Evolutionary conservation across 1,140 invertebrate species (phyloP).

Genomic region (Drosophila teissieri): DNA sequence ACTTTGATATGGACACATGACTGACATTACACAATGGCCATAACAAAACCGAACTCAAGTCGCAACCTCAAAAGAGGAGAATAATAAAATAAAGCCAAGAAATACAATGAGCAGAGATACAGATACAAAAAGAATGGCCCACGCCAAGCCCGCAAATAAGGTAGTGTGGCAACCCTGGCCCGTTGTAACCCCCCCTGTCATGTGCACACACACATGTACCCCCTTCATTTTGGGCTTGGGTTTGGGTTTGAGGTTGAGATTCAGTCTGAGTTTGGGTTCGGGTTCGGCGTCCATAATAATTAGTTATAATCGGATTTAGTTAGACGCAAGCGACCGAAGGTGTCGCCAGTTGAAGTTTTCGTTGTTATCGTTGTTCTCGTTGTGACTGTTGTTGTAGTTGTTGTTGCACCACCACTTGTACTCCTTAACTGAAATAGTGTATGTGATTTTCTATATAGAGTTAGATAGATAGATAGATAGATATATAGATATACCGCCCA

Average conservation of each 20-base stretch:
- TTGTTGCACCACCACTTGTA: constrained; percentile 8
- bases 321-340: constrained; percentile 52
- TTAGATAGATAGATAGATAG: background rate
- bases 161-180: constrained; percentile 22
- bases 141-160: constrained; percentile 53
- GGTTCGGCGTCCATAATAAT: constrained; percentile 71
- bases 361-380: constrained; percentile 7
- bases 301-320: constrained; percentile 82
- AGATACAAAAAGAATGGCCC: constrained; percentile 43
- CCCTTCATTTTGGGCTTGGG: background rate
- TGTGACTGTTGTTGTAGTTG: constrained; percentile 11
- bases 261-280: background rate
- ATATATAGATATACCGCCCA: background rate
- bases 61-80: constrained; percentile 22
- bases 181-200: background rate
- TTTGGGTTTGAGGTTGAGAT: too few relatives aligned
- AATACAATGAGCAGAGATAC: constrained; percentile 14
- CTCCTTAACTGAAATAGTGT: background rate
- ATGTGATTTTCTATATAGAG: background rate
- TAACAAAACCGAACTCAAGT: background rate
- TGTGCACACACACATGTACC: background rate
- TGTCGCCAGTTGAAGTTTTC: constrained; percentile 56
- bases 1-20: constrained; percentile 3
- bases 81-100: constrained; percentile 26
- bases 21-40: constrained; percentile 38